Conservation (phyloP, 2,113 vertebrate species). For the Daboia siamensis region DNA sequence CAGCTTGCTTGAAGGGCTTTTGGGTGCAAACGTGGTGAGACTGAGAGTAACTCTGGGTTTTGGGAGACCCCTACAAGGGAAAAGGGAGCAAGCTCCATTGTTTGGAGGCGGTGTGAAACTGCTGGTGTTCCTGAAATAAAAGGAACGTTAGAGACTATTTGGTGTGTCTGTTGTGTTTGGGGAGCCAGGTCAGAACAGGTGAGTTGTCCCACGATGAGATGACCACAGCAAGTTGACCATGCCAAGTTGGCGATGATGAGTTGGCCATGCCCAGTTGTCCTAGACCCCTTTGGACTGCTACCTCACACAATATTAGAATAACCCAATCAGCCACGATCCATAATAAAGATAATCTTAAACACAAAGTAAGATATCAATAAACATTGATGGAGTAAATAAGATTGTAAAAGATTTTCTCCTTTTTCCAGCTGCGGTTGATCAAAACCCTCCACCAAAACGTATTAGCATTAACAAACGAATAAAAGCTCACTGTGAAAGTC, state of each 20-base stretch:
- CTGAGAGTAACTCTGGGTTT: too few relatives aligned
- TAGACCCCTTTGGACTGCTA: neutral
- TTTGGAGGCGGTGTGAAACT: too few relatives aligned
- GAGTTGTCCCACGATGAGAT: neutral
- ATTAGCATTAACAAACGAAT: constrained; percentile 44
- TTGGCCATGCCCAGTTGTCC: fast-evolving
- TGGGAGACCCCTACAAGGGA: too few relatives aligned
- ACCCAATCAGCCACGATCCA: neutral
- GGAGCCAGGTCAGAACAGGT: too few relatives aligned
- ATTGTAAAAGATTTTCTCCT: constrained; percentile 15
- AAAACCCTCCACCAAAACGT: constrained; percentile 30
- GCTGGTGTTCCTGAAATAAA: too few relatives aligned
- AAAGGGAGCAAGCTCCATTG: too few relatives aligned
- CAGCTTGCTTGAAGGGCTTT: too few relatives aligned
- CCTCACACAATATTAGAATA: neutral
- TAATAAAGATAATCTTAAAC: neutral
- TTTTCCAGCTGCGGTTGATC: constrained; percentile 41
- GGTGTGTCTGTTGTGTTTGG: too few relatives aligned
- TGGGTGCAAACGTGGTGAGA: too few relatives aligned
- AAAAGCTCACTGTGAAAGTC: constrained; percentile 42
- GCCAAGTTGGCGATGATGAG: neutral
- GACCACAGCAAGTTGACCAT: neutral
- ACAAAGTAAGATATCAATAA: neutral
- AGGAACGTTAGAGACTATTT: too few relatives aligned
- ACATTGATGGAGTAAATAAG: neutral